A percentile compares a stretch with the other conserved stretches of the same genome.
These are phyloP conservation scores for Allygus modestus DNA, from an alignment of 2,888 invertebrate genomes.

Conservation along the genomic window DNA sequence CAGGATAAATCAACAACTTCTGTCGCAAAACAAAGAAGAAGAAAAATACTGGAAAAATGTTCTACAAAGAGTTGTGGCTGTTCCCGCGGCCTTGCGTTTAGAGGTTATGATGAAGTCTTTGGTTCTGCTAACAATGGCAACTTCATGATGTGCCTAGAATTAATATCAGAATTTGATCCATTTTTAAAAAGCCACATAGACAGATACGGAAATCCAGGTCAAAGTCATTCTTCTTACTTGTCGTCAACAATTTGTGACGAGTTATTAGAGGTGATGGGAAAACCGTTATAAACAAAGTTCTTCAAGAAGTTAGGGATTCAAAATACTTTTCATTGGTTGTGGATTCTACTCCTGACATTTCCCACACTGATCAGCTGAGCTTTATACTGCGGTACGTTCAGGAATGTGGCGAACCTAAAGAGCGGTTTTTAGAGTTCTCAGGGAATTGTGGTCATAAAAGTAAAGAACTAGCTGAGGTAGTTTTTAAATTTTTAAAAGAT, in stretches of 20 bases:
- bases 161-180: too few species aligned
- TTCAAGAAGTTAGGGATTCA: too few species aligned
- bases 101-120: slow-evolving; percentile 30
- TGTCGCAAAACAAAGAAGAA: slow-evolving; percentile 12
- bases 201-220: neutral
- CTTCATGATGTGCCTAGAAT: too few species aligned
- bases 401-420: too few species aligned
- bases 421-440: too few species aligned
- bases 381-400: slow-evolving; percentile 11
- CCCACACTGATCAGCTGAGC: too few species aligned
- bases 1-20: slow-evolving; percentile 26
- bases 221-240: too few species aligned
- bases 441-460: too few species aligned
- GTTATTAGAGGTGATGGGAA: slow-evolving; percentile 29
- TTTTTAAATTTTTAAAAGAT: neutral
- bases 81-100: slow-evolving; percentile 36
- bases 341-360: too few species aligned
- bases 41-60: slow-evolving; percentile 11
- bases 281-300: slow-evolving; percentile 37
- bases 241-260: too few species aligned
- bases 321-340: too few species aligned
- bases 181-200: slow-evolving; percentile 21
- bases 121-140: too few species aligned
- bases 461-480: neutral
- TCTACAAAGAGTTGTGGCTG: slow-evolving; percentile 6